These are phyloP conservation scores for Hippopotamyrus pictus DNA, from an alignment of 2,797 vertebrate species.

Conservation along the genomic window DNA sequence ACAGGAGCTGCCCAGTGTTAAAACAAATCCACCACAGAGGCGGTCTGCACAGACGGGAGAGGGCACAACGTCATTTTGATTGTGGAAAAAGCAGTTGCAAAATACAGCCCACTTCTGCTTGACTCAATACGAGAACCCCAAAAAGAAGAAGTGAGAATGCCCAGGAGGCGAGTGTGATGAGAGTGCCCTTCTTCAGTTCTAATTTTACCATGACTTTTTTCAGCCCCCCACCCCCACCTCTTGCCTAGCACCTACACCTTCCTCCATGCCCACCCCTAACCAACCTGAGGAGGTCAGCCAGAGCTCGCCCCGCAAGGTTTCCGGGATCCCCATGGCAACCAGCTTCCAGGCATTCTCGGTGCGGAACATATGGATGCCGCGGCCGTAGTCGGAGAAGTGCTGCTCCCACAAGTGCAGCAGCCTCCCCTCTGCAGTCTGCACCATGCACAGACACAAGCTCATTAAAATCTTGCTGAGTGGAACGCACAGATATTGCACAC, in stretches of 20 bases:
- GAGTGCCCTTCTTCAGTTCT: background rate
- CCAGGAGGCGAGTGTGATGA: background rate
- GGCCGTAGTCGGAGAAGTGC: conserved; percentile 82
- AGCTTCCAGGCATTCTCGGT: conserved; percentile 84
- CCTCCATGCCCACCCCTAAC: background rate
- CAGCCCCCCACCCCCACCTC: background rate
- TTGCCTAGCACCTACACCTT: background rate
- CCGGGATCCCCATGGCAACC: conserved; percentile 86
- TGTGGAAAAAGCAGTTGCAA: background rate
- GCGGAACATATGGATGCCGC: conserved; percentile 89
- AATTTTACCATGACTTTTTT: background rate
- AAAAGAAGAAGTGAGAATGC: conserved; percentile 8
- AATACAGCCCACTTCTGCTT: background rate
- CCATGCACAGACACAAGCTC: background rate
- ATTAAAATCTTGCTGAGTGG: background rate
- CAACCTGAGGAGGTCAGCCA: conserved; percentile 92
- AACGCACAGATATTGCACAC: background rate
- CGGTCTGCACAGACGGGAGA: background rate
- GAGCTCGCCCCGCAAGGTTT: conserved; percentile 81
- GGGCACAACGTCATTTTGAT: background rate
- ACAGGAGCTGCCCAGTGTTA: background rate
- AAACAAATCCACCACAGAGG: background rate
- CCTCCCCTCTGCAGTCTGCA: conserved; percentile 69
- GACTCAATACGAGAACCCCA: background rate
- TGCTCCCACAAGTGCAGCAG: conserved; percentile 82